A percentile compares a stretch with the other conserved stretches of the same genome.
Evolutionary conservation across 2,888 invertebrate genomes (phyloP).

Genomic region (Diarsia brunnea): DNA sequence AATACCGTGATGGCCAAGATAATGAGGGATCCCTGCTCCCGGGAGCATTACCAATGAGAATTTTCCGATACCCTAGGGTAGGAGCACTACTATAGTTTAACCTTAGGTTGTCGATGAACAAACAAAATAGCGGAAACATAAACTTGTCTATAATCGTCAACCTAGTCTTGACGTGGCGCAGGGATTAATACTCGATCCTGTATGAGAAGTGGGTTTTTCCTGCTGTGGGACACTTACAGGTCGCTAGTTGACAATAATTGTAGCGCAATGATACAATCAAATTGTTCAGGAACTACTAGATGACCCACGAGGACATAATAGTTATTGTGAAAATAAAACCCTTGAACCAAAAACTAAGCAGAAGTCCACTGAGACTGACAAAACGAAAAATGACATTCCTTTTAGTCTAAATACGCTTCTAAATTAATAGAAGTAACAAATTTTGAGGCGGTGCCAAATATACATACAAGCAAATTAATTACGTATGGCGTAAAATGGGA

Average conservation of each 20-base stretch:
- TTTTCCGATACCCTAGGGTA: not conserved
- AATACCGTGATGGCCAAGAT: not conserved
- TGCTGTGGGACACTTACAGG: not conserved
- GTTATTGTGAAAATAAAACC: constrained; percentile 5
- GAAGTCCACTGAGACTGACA: not conserved
- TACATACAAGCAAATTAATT: not conserved
- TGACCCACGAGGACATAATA: not conserved
- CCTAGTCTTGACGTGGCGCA: not conserved
- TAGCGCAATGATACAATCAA: constrained; percentile 23
- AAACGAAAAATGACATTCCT: not conserved
- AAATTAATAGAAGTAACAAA: not conserved
- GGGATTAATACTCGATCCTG: constrained; percentile 2
- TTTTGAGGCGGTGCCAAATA: not conserved
- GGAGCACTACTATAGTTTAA: not conserved
- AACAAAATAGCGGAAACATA: not conserved
- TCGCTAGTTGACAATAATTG: constrained; percentile 20
- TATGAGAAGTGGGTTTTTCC: constrained; percentile 3
- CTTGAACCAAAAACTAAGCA: not conserved
- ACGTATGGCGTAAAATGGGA: not conserved
- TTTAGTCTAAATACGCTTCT: not conserved
- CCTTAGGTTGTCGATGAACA: not conserved
- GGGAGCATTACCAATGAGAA: not conserved
- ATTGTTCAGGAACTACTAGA: constrained; percentile 4
- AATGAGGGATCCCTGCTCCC: not conserved
- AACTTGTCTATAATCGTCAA: not conserved